Evolutionary conservation across 2,113 vertebrate species (phyloP).

Genomic region (Oncorhynchus clarkii): DNA sequence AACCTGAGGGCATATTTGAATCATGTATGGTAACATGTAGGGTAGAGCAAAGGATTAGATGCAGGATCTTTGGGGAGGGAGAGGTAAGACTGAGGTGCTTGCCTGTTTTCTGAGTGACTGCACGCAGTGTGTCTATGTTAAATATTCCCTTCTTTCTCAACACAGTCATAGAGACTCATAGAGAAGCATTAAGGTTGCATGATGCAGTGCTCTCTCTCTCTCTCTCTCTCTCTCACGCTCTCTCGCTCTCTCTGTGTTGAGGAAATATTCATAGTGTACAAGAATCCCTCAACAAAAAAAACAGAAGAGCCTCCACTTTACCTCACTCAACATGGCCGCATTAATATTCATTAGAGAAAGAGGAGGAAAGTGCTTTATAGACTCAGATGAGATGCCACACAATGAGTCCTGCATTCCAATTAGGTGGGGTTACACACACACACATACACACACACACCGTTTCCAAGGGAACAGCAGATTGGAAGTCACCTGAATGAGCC

Average conservation of each 20-base stretch:
- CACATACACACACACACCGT: not conserved
- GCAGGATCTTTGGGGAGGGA: too few species aligned
- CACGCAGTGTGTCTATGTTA: too few species aligned
- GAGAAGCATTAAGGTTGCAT: slow-evolving; percentile 19
- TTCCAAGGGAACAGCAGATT: not conserved
- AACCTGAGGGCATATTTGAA: too few species aligned
- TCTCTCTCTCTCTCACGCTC: not conserved
- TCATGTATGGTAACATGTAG: too few species aligned
- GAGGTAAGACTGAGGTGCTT: too few species aligned
- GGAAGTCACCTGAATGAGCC: not conserved
- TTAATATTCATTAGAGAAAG: slow-evolving; percentile 23
- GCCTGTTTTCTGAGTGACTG: too few species aligned
- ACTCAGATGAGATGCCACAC: slow-evolving; percentile 14
- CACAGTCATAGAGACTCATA: not conserved
- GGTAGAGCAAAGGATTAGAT: too few species aligned
- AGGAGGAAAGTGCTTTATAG: slow-evolving; percentile 11
- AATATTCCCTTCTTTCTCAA: not conserved
- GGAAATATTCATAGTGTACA: slow-evolving; percentile 8
- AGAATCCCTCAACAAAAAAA: slow-evolving; percentile 7
- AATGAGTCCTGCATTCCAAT: slow-evolving; percentile 1
- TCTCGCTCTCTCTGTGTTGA: not conserved
- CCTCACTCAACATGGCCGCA: not conserved
- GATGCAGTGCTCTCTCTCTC: slow-evolving; percentile 12
- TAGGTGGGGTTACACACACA: too few species aligned
- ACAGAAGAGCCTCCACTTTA: slow-evolving; percentile 10